A percentile compares a stretch with the other conserved stretches of the same genome.
These are phyloP conservation scores for Portevinia maculata DNA, from an alignment of 2,888 invertebrate genomes.

Conservation along the genomic window DNA sequence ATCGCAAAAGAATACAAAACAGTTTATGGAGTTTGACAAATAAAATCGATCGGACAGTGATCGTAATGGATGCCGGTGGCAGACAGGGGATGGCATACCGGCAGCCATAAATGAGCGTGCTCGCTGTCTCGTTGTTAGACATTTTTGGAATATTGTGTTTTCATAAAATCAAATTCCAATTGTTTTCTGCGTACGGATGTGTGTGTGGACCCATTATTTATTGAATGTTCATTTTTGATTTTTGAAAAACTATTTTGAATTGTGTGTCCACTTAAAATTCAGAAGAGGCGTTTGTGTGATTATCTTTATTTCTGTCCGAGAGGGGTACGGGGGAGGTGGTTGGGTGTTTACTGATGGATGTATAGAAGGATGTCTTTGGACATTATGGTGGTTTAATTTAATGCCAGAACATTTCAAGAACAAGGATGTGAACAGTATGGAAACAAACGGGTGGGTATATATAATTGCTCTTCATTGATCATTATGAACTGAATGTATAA, in stretches of 20 bases:
- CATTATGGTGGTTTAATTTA: conserved; percentile 28
- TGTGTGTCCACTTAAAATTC: conserved; percentile 68
- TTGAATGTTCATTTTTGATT: conserved; percentile 73
- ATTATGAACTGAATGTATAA: neutral
- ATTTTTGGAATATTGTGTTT: conserved; percentile 71
- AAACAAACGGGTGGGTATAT: conserved; percentile 19
- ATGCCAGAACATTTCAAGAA: conserved; percentile 5
- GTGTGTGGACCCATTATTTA: conserved; percentile 70
- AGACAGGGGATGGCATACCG: conserved; percentile 31
- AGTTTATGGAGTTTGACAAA: conserved; percentile 54
- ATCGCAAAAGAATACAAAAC: conserved; percentile 47
- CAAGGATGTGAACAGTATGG: conserved; percentile 36
- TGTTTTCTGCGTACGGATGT: conserved; percentile 36
- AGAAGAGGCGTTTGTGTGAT: conserved; percentile 55
- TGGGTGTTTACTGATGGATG: conserved; percentile 47
- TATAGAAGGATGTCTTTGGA: conserved; percentile 43
- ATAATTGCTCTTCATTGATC: conserved; percentile 51
- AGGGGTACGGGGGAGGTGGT: neutral
- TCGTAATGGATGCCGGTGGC: conserved; percentile 43
- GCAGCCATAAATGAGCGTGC: conserved; percentile 58
- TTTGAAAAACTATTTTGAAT: conserved; percentile 65
- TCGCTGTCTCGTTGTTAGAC: conserved; percentile 44
- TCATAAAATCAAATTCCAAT: conserved; percentile 73
- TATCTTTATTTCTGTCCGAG: conserved; percentile 18
- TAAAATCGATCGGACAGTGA: conserved; percentile 65